phyloP scores from a whole-genome alignment of 2,797 vertebrate genomes.

The Hoplostethus mediterraneus region DNA sequence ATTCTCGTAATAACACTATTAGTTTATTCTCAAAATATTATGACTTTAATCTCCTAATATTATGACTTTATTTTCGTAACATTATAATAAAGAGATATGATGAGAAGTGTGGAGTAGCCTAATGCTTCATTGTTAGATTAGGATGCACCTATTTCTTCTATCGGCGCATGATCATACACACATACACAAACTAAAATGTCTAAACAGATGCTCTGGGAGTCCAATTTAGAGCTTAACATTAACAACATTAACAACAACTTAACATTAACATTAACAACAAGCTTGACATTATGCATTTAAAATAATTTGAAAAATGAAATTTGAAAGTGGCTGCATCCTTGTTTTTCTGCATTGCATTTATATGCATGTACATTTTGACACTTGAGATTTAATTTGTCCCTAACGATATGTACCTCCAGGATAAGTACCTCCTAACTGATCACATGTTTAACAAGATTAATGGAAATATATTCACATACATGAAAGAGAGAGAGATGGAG shows the following conservation, averaged over 20 bases:
- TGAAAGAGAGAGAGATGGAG: conserved; percentile 42
- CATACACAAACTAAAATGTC: conserved; percentile 38
- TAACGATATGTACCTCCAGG: conserved; percentile 64
- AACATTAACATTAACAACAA: conserved; percentile 51
- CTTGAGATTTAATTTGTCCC: conserved; percentile 64
- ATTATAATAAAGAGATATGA: no score
- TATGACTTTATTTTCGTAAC: no score
- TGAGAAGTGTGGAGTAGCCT: no score
- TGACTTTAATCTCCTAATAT: no score
- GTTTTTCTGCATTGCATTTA: conserved; percentile 28
- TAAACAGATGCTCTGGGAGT: conserved; percentile 44
- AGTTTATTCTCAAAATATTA: no score
- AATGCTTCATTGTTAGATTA: no score
- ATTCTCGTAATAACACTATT: no score
- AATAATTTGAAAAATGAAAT: conserved; percentile 16
- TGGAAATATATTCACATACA: conserved; percentile 64
- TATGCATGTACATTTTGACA: conserved; percentile 50
- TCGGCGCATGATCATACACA: no score
- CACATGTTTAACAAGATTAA: conserved; percentile 65
- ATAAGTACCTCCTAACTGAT: conserved; percentile 65
- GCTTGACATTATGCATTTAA: conserved; percentile 43
- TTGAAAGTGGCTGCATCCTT: conserved; percentile 11
- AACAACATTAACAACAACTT: no score
- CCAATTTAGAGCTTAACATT: conserved; percentile 57
- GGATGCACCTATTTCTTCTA: no score